These are phyloP conservation scores for Oreochromis niloticus DNA, from an alignment of 2,113 vertebrate genomes.

Conservation along the genomic window DNA sequence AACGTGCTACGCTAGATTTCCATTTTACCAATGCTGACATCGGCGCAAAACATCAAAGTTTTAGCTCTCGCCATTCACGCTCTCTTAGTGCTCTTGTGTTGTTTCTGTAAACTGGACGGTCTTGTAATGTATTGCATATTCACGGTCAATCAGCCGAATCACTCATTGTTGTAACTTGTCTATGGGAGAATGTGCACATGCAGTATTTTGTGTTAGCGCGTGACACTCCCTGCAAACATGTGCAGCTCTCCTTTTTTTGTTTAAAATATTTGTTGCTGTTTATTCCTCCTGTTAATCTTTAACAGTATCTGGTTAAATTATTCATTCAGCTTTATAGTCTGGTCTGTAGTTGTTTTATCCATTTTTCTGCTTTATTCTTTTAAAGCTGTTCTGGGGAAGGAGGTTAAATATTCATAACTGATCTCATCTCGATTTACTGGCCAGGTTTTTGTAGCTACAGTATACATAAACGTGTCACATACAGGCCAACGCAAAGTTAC, in stretches of 20 bases:
- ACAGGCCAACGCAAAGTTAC: neutral
- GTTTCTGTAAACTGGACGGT: rapidly evolving
- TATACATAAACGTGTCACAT: neutral
- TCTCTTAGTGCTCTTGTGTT: neutral
- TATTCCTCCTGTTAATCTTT: neutral
- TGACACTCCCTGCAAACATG: neutral
- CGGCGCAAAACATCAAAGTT: no score
- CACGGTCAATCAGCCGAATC: rapidly evolving
- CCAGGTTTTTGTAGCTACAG: neutral
- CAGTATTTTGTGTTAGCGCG: neutral
- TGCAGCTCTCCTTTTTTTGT: neutral
- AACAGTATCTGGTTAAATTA: neutral
- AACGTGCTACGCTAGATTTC: neutral
- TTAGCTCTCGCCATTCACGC: neutral
- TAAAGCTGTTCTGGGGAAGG: neutral
- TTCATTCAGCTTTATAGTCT: neutral
- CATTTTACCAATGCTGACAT: neutral
- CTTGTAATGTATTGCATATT: neutral
- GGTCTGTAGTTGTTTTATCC: neutral
- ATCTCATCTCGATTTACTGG: neutral
- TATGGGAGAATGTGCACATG: rapidly evolving
- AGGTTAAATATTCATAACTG: neutral
- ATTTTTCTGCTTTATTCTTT: neutral
- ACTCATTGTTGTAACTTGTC: neutral
- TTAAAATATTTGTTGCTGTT: neutral